These are phyloP conservation scores for Pionites leucogaster DNA, from an alignment of 2,113 vertebrate genomes.

Conservation along the genomic window DNA sequence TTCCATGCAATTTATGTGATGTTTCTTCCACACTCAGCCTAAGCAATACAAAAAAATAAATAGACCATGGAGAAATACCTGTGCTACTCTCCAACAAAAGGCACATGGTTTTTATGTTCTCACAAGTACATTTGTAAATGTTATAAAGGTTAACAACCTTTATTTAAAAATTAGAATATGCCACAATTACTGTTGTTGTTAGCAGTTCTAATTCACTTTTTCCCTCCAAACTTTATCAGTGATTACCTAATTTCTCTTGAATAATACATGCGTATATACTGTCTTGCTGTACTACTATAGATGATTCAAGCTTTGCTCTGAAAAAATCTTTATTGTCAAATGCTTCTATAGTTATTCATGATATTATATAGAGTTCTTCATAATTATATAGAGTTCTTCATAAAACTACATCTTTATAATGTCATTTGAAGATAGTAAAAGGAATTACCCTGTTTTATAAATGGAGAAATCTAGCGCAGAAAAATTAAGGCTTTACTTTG, in stretches of 20 bases:
- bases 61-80: not conserved
- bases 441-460: not conserved
- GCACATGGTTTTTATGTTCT: not conserved
- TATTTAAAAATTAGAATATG: not conserved
- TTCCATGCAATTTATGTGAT: not conserved
- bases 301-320: not conserved
- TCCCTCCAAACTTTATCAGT: not conserved
- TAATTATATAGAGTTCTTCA: not conserved
- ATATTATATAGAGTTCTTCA: not conserved
- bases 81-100: not conserved
- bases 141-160: not conserved
- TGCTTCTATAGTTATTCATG: not conserved
- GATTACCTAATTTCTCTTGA: not conserved
- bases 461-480: not conserved
- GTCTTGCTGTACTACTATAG: not conserved
- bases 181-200: not conserved
- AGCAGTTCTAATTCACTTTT: not conserved
- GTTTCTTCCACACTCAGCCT: not conserved
- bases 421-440: not conserved
- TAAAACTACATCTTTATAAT: not conserved
- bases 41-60: not conserved
- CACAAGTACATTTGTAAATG: not conserved
- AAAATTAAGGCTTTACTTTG: not conserved
- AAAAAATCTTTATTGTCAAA: not conserved
- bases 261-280: not conserved